phyloP scores from a whole-genome alignment of 2,888 invertebrate genomes.

The Lapara coniferarum region DNA sequence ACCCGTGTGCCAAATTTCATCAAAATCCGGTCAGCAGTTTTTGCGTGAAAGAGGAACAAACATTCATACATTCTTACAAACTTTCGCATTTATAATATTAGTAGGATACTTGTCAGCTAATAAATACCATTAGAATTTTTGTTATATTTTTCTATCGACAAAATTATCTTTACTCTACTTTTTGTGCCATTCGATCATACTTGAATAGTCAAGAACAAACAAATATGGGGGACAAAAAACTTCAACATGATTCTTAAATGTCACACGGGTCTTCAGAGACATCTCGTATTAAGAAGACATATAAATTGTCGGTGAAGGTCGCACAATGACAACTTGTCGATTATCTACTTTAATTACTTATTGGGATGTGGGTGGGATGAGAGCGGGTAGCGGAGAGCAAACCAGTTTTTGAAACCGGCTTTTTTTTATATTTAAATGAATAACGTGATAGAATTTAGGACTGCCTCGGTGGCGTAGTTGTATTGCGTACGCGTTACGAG shows the following conservation, averaged over 20 bases:
- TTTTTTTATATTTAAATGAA: no score
- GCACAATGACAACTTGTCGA: constrained; percentile 12
- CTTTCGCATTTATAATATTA: no score
- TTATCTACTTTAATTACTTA: constrained; percentile 17
- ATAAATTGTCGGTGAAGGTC: constrained; percentile 21
- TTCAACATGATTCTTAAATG: constrained; percentile 13
- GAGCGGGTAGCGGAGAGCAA: neutral
- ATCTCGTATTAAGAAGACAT: constrained; percentile 16
- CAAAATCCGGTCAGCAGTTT: no score
- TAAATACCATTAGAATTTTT: neutral
- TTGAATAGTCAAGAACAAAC: constrained; percentile 5
- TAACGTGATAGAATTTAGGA: no score
- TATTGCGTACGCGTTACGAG: no score
- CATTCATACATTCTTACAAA: no score
- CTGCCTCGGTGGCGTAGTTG: no score
- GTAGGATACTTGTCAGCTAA: neutral
- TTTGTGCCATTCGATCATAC: constrained; percentile 1
- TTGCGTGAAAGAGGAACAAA: no score
- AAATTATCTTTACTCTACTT: neutral
- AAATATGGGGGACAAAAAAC: constrained; percentile 6
- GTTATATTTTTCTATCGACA: neutral
- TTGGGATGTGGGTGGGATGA: neutral
- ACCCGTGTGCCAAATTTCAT: no score
- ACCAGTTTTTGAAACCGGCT: neutral
- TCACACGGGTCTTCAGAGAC: constrained; percentile 14